A percentile compares a stretch with the other conserved stretches of the same genome.
Evolutionary conservation across 30 jellyfish, hydroid and myxozoan species (phyloP).

Genomic region (Catostylus mosaicus): DNA sequence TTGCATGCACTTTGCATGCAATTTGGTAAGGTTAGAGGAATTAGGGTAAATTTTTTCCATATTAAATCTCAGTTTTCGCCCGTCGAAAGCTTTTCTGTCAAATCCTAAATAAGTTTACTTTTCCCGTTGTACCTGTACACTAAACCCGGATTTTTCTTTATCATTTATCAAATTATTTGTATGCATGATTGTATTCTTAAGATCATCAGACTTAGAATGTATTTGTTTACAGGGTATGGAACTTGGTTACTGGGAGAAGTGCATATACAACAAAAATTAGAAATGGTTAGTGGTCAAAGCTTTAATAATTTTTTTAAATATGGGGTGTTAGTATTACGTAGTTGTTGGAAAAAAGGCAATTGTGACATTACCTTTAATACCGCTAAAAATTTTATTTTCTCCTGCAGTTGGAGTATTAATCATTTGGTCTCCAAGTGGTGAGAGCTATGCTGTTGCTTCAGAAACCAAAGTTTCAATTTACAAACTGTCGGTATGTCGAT

Average conservation of each 20-base stretch:
- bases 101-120: too few species aligned
- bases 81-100: too few species aligned
- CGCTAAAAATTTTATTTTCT: neutral
- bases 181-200: too few species aligned
- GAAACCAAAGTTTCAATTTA: slow-evolving; percentile 71
- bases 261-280: slow-evolving; percentile 82
- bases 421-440: slow-evolving; percentile 87
- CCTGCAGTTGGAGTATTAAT: slow-evolving; percentile 85
- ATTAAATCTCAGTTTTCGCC: too few species aligned
- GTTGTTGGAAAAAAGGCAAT: too few species aligned
- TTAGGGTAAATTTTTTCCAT: too few species aligned
- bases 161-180: too few species aligned
- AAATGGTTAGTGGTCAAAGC: slow-evolving; percentile 50
- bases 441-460: slow-evolving; percentile 70
- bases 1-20: too few species aligned
- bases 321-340: neutral
- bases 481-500: slow-evolving; percentile 70
- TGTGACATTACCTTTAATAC: neutral
- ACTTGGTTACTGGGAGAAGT: slow-evolving; percentile 86
- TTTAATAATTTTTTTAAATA: neutral
- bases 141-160: too few species aligned
- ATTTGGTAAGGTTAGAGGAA: too few species aligned
- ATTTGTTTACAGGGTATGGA: slow-evolving; percentile 83
- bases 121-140: too few species aligned
- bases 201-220: too few species aligned